Evolutionary conservation across 2,797 vertebrate genomes (phyloP), one percentile per base, ranked within the genome.

Genomic region (Pangasius mekongensis): DNA sequence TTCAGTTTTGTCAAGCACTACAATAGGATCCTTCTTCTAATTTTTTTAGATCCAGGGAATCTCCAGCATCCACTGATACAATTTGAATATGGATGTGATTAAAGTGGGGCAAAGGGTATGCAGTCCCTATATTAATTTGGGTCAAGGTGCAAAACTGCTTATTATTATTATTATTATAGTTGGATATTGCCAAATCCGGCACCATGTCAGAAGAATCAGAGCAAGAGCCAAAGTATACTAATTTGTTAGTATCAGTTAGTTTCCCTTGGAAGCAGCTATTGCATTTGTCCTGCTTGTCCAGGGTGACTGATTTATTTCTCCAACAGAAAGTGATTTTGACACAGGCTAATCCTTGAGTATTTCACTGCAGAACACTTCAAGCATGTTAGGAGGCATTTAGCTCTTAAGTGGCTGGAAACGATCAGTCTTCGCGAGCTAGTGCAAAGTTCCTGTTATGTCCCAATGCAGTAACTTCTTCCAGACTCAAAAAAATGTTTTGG

Each of bases 81-180:
- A 18, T 69, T 43, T 67, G 33, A 39, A 85, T 74, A 85, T 85
- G 58, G 62, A 47, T 47, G 3, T 85, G n/a, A 88, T 86, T 86
- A 81, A 43, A 78, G 11, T 13, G n/a, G 39, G 52, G 22, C 60
- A 54, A 58, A 58, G 22, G 47, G 10, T 43, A 67, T 16, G 13
- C 64, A 47, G 14, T 54, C 39, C 54, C 69, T 16, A 69, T 64
- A 33, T 56, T 13, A 3, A 60, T 43, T 60, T 78, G 20, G 5
- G 16, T 22, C 10, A 69, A 69, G n/a, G 30, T 10, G 14, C 14
- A 76, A 54, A 71, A 56, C 22, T 39, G 47, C 20, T 22, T 58
- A 7, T 58, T 58, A 7, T 58, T 60, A 22, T 71, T 80, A 54
- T 87, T 84, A 52, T 87, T 84, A 83, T 62, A 58, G 69, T 52